A percentile compares a stretch with the other conserved stretches of the same genome.
Conservation (phyloP, 1,140 invertebrate species). For the Euura saliciscinereae region DNA sequence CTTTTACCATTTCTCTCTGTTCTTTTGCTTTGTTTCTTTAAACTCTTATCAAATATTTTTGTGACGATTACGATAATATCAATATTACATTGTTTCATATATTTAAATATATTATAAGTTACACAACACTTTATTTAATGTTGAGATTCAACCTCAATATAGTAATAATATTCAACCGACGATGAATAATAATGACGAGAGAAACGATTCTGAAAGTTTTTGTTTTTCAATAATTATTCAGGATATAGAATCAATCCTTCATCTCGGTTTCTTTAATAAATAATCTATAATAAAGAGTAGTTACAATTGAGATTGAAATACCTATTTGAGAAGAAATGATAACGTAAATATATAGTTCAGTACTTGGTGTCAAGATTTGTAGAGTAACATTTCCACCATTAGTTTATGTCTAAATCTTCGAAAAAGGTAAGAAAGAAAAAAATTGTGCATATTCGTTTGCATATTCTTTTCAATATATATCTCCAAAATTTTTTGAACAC, state of each 20-base stretch:
- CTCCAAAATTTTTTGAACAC: background rate
- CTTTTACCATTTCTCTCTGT: no score
- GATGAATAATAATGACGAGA: background rate
- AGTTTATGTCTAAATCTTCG: no score
- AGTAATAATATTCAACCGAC: background rate
- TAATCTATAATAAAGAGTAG: background rate
- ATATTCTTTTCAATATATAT: no score
- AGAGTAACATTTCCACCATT: background rate
- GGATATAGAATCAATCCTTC: background rate
- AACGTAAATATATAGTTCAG: background rate
- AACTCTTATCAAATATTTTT: background rate
- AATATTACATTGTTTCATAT: background rate
- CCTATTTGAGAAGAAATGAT: background rate
- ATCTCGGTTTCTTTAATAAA: background rate
- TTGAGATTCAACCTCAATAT: background rate
- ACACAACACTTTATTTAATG: background rate
- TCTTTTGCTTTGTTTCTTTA: no score
- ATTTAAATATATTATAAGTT: conserved; percentile 1
- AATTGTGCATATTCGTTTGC: no score
- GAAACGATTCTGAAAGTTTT: background rate
- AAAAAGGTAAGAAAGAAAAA: no score
- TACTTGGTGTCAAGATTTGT: conserved; percentile 4
- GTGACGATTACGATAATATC: background rate
- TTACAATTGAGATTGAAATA: background rate
- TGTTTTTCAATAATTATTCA: background rate